phyloP scores from a whole-genome alignment of 2,888 invertebrate species.

The Dasysyrphus tricinctus region DNA sequence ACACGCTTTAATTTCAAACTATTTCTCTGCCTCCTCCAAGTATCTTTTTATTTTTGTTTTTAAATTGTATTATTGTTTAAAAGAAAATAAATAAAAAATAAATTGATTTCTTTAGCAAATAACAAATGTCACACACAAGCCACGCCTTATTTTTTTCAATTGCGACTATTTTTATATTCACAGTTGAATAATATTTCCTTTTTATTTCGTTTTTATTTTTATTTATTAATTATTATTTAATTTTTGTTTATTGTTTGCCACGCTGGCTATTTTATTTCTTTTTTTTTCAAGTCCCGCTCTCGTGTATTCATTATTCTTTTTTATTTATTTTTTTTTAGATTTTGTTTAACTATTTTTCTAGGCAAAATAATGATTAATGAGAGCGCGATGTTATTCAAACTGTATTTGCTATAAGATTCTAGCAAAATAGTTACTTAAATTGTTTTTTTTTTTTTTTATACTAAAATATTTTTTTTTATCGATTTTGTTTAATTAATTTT shows the following conservation, averaged over 20 bases:
- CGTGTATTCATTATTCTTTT: conserved; percentile 12
- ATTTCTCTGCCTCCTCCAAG: background rate
- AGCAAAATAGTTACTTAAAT: conserved; percentile 40
- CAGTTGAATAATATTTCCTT: background rate
- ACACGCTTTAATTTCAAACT: no score
- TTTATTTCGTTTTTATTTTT: no score
- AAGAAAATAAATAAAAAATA: background rate
- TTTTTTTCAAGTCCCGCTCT: conserved; percentile 18
- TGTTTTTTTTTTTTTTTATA: conserved; percentile 34
- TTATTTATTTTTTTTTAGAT: background rate
- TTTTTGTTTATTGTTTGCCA: background rate
- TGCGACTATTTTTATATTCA: background rate
- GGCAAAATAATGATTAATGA: conserved; percentile 44
- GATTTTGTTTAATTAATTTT: conserved; percentile 32
- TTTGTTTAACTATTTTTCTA: conserved; percentile 37
- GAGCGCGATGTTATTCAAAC: conserved; percentile 52
- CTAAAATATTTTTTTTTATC: conserved; percentile 46
- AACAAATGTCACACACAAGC: background rate
- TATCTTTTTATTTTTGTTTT: background rate
- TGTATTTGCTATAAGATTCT: conserved; percentile 46
- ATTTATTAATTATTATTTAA: no score
- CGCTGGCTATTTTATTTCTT: conserved; percentile 6
- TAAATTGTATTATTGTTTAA: background rate
- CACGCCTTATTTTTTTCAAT: background rate
- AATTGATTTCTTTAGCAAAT: conserved; percentile 4